Conservation (phyloP, 2,113 vertebrate genomes). For the Seriola dumerili region DNA sequence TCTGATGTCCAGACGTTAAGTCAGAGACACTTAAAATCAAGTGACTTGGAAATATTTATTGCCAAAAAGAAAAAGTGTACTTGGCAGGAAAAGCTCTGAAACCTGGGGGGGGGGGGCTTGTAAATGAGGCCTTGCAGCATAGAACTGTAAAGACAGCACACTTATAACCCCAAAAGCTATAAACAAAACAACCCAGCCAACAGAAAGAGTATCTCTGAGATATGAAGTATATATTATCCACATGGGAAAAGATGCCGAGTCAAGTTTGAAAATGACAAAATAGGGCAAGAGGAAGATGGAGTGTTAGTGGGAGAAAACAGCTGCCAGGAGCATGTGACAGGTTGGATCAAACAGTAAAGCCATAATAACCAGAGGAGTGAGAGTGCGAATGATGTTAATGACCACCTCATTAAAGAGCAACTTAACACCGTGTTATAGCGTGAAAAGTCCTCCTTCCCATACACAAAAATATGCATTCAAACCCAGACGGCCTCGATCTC, state of each 20-base stretch:
- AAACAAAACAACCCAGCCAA: slow-evolving; percentile 29
- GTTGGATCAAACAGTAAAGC: slow-evolving; percentile 10
- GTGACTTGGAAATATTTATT: slow-evolving; percentile 24
- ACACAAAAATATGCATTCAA: not conserved
- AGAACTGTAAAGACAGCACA: slow-evolving; percentile 27
- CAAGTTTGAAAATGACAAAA: slow-evolving; percentile 39
- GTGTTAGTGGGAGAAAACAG: not conserved
- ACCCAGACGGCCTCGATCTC: not conserved
- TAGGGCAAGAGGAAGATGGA: not conserved
- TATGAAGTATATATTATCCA: slow-evolving; percentile 35
- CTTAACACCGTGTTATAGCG: not conserved
- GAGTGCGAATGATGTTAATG: not conserved
- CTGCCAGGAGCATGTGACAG: not conserved
- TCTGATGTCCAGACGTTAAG: slow-evolving; percentile 46
- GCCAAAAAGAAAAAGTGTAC: slow-evolving; percentile 22
- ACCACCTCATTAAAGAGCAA: slow-evolving; percentile 1
- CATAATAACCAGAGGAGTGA: slow-evolving; percentile 17
- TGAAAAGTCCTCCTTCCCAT: not conserved
- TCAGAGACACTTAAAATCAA: slow-evolving; percentile 41
- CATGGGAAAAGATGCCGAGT: slow-evolving; percentile 31
- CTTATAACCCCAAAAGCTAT: slow-evolving; percentile 31
- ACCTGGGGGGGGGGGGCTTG: slow-evolving; percentile 8
- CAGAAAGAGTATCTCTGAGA: slow-evolving; percentile 25
- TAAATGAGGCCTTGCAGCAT: slow-evolving; percentile 33
- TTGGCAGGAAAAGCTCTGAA: slow-evolving; percentile 45